A percentile compares a stretch with the other conserved stretches of the same genome.
These are phyloP conservation scores for Tridacna gigas DNA, from an alignment of 2,888 invertebrate genomes.

Conservation along the genomic window DNA sequence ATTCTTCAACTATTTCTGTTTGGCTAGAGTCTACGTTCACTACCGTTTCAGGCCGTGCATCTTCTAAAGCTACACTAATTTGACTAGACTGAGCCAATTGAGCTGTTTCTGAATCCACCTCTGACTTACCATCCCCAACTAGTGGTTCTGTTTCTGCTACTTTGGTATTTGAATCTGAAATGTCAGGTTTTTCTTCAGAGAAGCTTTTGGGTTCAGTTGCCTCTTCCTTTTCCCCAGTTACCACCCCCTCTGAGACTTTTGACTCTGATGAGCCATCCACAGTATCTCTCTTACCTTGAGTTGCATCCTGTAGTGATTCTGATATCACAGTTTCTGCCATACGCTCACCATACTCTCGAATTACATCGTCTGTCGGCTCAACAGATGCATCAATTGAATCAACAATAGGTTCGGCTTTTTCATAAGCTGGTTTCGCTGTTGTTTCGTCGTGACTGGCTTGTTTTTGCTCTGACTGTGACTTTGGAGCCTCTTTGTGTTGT, in stretches of 20 bases:
- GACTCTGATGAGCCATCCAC: not conserved
- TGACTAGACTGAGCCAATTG: not conserved
- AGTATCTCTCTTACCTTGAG: not conserved
- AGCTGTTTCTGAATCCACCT: not conserved
- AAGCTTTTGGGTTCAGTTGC: not conserved
- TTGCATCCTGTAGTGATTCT: conserved; percentile 12
- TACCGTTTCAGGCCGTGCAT: not conserved
- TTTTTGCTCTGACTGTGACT: not conserved
- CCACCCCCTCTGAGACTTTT: not conserved
- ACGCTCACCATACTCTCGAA: conserved; percentile 17
- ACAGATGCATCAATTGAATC: conserved; percentile 11
- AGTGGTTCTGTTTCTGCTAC: conserved; percentile 11
- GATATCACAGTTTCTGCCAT: conserved; percentile 23
- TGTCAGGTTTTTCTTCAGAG: not conserved
- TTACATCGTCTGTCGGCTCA: conserved; percentile 18
- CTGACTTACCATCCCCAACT: conserved; percentile 17
- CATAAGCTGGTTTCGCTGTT: not conserved
- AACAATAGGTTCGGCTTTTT: not conserved
- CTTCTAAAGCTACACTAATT: not conserved
- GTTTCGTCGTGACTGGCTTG: not conserved
- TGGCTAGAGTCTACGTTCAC: conserved; percentile 8
- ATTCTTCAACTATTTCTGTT: not conserved
- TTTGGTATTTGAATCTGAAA: conserved; percentile 2
- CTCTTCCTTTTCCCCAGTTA: too few species aligned
- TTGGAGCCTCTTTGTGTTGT: not conserved